Evolutionary conservation across 2,888 invertebrate species (phyloP), one percentile per base, ranked within the genome.

Genomic region (Hartigia nigra): DNA sequence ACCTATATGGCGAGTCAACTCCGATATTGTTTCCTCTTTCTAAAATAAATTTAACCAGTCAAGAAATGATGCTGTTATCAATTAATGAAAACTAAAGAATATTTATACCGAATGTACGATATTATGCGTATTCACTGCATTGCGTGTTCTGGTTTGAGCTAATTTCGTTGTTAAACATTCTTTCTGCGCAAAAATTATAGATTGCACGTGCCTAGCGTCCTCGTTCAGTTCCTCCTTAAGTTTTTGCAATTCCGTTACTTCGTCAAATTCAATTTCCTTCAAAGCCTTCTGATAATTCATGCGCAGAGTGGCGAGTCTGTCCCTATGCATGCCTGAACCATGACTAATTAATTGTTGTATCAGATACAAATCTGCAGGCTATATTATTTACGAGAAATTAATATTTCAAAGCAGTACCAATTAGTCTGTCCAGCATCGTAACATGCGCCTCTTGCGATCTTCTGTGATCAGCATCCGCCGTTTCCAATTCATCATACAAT

Each of bases 391-490:
- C 31, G 23, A 80, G 12, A 70, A 32, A 31, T 12, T 1, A 2
- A 70, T 70, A 31, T 70, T 4, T 12, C 72, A 12, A 31, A 32
- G 5, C 1, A 4, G 1, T 92, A 96, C 96, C 93, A 76, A 96
- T 93, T 83, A 96, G 94, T 87, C 94, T 93, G 85, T 95, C 94
- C 77, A 97, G 93, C 76, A 94, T 94, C 84, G 95, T 94, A 74
- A 95, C 94, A 87, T 97, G 96, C 0, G 95, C 93, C 82, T 96
- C 95, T 86, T 96, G 95, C 77, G 95, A 94, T 74, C 95, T 93
- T 0, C 94, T 93, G 87, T 97, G 96, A 90, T 96, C 95, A 36
- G 95, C 93, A 87, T 97, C 96, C 0, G 96, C 94, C 83, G 95
- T 94, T 36, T 95, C 94, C 14, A 96, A 92, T 81, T 96, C 95